Conservation (phyloP, 2,797 vertebrate species). For the Paratrypauchen microcephalus region DNA sequence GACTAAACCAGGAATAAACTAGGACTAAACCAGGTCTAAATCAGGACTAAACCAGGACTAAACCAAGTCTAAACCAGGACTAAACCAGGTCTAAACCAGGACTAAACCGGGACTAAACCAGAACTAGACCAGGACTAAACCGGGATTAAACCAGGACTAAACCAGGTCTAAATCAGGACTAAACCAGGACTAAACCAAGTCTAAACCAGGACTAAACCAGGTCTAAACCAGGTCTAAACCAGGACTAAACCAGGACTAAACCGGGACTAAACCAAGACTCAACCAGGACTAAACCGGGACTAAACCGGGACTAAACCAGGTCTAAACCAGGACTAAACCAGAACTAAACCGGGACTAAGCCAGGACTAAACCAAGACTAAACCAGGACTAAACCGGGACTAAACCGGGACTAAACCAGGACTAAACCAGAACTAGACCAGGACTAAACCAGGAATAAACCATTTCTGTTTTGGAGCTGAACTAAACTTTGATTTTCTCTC, state of each 20-base stretch:
- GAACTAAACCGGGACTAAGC: neutral
- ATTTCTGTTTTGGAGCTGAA: neutral
- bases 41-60: neutral
- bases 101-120: neutral
- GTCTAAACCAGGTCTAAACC: neutral
- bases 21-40: neutral
- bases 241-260: neutral
- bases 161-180: neutral
- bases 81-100: neutral
- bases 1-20: neutral
- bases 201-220: neutral
- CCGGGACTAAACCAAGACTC: neutral
- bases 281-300: neutral
- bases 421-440: neutral
- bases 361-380: neutral
- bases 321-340: neutral
- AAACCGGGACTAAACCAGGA: neutral
- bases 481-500: neutral
- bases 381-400: neutral
- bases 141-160: neutral
- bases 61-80: neutral
- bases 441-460: neutral
- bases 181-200: neutral
- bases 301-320: neutral
- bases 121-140: neutral